Percentiles rank a stretch among this genome's conserved stretches.
These are phyloP conservation scores for Tillus elongatus DNA, from an alignment of 2,888 invertebrate genomes.

Conservation along the genomic window DNA sequence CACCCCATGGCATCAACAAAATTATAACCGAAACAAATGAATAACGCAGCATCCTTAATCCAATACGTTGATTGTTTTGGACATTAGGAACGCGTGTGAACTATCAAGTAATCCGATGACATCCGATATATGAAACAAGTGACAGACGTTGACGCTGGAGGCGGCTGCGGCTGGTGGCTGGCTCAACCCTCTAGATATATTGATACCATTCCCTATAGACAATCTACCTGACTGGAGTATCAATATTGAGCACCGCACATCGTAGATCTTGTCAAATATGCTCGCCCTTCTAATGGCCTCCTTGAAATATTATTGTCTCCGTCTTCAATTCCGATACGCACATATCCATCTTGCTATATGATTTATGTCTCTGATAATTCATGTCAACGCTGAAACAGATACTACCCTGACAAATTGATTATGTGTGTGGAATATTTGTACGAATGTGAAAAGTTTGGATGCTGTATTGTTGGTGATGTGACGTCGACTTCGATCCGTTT, in stretches of 20 bases:
- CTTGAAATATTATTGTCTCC: conserved; percentile 36
- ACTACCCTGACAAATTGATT: not conserved
- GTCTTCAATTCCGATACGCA: conserved; percentile 26
- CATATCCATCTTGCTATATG: conserved; percentile 19
- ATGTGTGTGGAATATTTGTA: no score
- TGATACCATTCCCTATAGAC: conserved; percentile 34
- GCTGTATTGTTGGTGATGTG: no score
- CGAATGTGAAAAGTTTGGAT: no score
- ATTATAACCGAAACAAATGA: no score
- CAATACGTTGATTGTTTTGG: conserved; percentile 21
- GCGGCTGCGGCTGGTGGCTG: conserved; percentile 14
- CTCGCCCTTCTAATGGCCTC: conserved; percentile 34
- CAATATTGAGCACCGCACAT: conserved; percentile 34
- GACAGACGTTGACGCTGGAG: conserved; percentile 27
- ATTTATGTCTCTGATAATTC: conserved; percentile 20
- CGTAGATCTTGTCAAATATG: conserved; percentile 37
- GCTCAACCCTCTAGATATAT: conserved; percentile 32
- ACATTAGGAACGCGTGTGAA: conserved; percentile 27
- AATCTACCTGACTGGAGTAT: conserved; percentile 36
- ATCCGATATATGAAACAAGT: conserved; percentile 32
- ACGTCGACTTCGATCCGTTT: no score
- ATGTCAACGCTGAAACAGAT: conserved; percentile 3
- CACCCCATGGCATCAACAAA: no score
- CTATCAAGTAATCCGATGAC: conserved; percentile 31
- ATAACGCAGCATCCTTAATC: no score